Percentiles rank a stretch among this genome's conserved stretches.
phyloP scores from a whole-genome alignment of 2,797 vertebrate species.

The Rhodeus uyekii region DNA sequence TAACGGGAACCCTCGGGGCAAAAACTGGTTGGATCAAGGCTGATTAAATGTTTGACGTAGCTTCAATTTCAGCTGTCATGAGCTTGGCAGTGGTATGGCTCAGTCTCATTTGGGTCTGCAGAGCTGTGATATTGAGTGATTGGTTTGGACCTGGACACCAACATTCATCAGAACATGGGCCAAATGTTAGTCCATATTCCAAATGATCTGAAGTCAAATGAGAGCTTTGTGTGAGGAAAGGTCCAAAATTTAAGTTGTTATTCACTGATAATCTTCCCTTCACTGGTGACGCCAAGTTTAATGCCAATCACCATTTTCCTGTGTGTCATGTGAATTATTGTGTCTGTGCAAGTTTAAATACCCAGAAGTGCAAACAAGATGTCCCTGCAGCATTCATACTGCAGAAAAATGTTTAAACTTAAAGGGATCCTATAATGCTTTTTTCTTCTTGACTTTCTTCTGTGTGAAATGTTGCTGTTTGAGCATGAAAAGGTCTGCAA shows the following conservation, averaged over 20 bases:
- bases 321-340: background rate
- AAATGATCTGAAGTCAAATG: background rate
- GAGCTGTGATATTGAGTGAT: constrained; percentile 3
- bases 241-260: background rate
- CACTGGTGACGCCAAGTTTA: background rate
- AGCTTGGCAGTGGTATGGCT: constrained; percentile 21
- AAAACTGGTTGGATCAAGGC: constrained; percentile 42
- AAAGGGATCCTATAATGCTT: too few relatives aligned
- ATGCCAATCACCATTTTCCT: background rate
- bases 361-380: background rate
- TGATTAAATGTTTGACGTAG: constrained; percentile 42
- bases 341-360: constrained; percentile 1
- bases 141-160: background rate
- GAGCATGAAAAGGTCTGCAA: background rate
- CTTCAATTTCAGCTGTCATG: constrained; percentile 40
- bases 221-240: background rate
- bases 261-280: background rate
- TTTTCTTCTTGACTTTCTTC: background rate
- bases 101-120: background rate
- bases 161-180: constrained; percentile 1
- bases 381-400: background rate
- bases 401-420: background rate
- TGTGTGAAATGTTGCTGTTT: background rate
- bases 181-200: background rate
- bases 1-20: constrained; percentile 13